Conservation (phyloP, 2,797 vertebrate genomes). For the Choloepus didactylus region DNA sequence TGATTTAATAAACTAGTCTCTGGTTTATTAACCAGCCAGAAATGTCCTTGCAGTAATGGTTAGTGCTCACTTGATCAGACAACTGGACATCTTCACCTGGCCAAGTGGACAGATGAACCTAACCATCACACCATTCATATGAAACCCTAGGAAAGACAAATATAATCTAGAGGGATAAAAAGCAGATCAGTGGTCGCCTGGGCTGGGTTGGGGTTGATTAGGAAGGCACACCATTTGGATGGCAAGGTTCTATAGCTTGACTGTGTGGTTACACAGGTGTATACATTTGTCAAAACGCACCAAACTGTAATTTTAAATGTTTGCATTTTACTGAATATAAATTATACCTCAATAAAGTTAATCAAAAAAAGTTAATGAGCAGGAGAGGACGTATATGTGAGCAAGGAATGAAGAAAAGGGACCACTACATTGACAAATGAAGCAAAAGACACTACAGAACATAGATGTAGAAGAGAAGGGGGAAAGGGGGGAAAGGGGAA, state of each 20-base stretch:
- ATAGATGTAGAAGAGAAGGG: neutral
- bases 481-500: neutral
- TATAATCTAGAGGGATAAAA: neutral
- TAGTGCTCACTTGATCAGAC: too few species aligned
- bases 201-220: neutral
- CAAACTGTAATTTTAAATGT: neutral
- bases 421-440: neutral
- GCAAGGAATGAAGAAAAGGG: constrained; percentile 11
- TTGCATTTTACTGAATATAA: neutral
- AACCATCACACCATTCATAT: neutral
- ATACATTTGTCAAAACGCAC: neutral
- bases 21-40: too few species aligned
- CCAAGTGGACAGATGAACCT: too few species aligned
- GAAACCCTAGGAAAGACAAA: neutral
- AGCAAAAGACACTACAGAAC: neutral
- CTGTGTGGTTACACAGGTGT: neutral
- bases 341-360: neutral
- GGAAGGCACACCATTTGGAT: neutral
- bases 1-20: too few species aligned
- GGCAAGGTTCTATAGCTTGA: neutral
- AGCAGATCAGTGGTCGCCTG: neutral
- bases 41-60: too few species aligned
- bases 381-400: neutral
- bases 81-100: too few species aligned
- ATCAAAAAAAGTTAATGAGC: neutral